Evolutionary conservation across 1,140 invertebrate species (phyloP).

Genomic region (Papilio helenus): DNA sequence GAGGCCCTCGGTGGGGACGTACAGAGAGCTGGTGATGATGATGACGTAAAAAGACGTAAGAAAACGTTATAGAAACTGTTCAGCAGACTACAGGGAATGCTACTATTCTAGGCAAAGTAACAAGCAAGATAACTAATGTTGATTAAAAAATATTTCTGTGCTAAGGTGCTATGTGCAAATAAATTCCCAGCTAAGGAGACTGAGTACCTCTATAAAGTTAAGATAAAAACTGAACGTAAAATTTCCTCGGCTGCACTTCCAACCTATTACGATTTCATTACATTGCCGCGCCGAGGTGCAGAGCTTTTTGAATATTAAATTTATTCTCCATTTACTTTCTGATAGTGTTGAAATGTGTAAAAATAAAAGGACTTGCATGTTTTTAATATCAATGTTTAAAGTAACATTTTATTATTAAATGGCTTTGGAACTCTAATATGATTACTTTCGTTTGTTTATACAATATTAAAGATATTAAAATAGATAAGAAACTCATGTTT

Average conservation of each 20-base stretch:
- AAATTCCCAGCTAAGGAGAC: background rate
- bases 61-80: background rate
- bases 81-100: background rate
- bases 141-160: background rate
- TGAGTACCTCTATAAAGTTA: slow-evolving; percentile 18
- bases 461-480: background rate
- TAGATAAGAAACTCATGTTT: background rate
- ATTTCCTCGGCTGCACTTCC: slow-evolving; percentile 15
- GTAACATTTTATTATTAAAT: background rate
- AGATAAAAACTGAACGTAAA: background rate
- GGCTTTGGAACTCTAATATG: background rate
- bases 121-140: background rate
- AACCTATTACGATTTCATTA: slow-evolving; percentile 20
- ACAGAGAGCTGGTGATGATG: too few relatives aligned
- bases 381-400: background rate
- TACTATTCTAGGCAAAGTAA: background rate
- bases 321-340: slow-evolving; percentile 12
- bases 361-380: background rate
- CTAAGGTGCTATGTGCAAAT: background rate
- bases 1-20: too few relatives aligned
- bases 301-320: slow-evolving; percentile 20
- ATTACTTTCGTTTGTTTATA: background rate
- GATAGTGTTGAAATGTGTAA: slow-evolving; percentile 15
- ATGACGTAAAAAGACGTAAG: too few relatives aligned
- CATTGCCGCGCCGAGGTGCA: background rate